Conservation (phyloP, 2,797 vertebrate genomes). For the Otus scops region DNA sequence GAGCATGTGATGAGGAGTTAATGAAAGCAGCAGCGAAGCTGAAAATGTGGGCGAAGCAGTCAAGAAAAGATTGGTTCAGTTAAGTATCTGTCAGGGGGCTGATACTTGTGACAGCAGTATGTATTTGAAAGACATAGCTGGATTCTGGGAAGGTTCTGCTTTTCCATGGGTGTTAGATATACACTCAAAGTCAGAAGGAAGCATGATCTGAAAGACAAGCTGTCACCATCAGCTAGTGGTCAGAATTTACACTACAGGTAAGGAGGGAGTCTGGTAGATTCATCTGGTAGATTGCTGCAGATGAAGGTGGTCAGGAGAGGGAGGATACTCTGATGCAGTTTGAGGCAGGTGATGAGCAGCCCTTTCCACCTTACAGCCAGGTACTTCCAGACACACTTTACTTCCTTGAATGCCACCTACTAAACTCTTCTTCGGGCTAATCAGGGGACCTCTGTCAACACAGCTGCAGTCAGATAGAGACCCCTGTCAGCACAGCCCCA, state of each 20-base stretch:
- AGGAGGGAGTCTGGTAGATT: not conserved
- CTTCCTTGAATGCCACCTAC: not conserved
- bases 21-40: not conserved
- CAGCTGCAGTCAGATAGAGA: not conserved
- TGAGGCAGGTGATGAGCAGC: not conserved
- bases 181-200: not conserved
- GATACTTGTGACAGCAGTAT: not conserved
- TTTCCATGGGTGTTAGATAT: not conserved
- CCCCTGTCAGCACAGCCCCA: not conserved
- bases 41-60: not conserved
- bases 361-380: not conserved
- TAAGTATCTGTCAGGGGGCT: not conserved
- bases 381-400: not conserved
- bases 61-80: not conserved
- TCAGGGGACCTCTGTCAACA: not conserved
- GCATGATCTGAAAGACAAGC: not conserved
- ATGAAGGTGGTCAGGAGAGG: not conserved
- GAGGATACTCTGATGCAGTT: not conserved
- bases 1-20: not conserved
- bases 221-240: not conserved
- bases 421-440: not conserved
- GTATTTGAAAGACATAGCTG: not conserved
- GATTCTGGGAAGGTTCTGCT: not conserved
- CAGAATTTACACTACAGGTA: not conserved
- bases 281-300: not conserved